phyloP scores from a whole-genome alignment of 2,797 vertebrate genomes.

The Xiphophorus birchmanni region DNA sequence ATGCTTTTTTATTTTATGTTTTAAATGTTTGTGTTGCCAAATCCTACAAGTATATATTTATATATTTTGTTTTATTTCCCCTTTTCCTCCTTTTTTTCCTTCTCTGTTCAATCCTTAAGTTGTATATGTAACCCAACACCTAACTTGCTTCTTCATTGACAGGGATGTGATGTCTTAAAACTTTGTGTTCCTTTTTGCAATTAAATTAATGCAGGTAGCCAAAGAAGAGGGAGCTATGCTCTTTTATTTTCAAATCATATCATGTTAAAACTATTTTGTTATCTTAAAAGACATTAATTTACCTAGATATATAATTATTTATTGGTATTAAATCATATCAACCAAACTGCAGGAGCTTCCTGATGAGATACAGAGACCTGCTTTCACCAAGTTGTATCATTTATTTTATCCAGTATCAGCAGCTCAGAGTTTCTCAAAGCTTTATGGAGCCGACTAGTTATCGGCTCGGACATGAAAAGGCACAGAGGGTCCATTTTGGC shows the following conservation, averaged over 20 bases:
- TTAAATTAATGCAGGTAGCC: conserved; percentile 47
- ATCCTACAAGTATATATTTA: conserved; percentile 69
- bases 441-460: conserved; percentile 58
- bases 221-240: conserved; percentile 32
- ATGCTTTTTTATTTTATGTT: conserved; percentile 76
- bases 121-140: conserved; percentile 74
- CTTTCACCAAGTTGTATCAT: conserved; percentile 76
- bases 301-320: conserved; percentile 64
- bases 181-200: conserved; percentile 43
- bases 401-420: conserved; percentile 71
- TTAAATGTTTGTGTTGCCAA: conserved; percentile 82
- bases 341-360: conserved; percentile 54
- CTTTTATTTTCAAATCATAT: too few species aligned
- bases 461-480: conserved; percentile 68
- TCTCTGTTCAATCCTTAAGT: conserved; percentile 68
- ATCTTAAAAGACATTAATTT: conserved; percentile 69
- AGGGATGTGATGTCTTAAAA: conserved; percentile 56
- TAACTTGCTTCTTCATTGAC: conserved; percentile 83
- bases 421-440: conserved; percentile 38
- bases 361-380: conserved; percentile 66
- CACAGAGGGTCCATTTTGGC: conserved; percentile 56
- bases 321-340: conserved; percentile 72
- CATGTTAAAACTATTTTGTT: conserved; percentile 49
- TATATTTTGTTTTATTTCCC: conserved; percentile 54
- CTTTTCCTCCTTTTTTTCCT: conserved; percentile 35